Conservation (phyloP, 2,113 vertebrate species). For the Catharus bicknelli region DNA sequence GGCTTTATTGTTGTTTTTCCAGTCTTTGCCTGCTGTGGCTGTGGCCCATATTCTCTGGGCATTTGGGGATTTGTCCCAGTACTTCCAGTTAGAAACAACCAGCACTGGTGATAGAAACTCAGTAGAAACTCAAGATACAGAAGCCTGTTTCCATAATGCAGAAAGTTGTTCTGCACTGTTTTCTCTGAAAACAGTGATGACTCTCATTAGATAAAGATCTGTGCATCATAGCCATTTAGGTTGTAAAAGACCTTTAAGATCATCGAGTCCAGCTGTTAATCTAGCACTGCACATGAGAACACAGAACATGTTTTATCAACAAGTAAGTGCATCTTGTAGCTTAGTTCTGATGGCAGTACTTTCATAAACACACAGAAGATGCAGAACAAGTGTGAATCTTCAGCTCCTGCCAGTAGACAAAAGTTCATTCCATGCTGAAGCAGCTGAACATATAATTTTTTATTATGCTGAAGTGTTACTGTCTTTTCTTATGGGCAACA, state of each 20-base stretch:
- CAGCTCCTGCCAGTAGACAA: background rate
- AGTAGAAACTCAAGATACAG: background rate
- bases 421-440: background rate
- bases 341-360: background rate
- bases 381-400: background rate
- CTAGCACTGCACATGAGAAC: background rate
- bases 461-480: background rate
- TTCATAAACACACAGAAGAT: background rate
- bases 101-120: background rate
- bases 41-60: background rate
- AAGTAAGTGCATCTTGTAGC: background rate
- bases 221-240: accelerated
- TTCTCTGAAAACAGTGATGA: background rate
- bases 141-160: background rate
- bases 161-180: background rate
- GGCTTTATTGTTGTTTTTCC: background rate
- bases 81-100: background rate
- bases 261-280: background rate
- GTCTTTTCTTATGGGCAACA: background rate
- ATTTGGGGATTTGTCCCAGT: background rate
- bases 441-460: background rate
- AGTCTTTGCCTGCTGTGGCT: background rate
- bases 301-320: background rate
- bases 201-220: background rate
- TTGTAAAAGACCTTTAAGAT: background rate